Conservation (phyloP, 1,140 invertebrate species). For the Rhagoletis pomonella region DNA sequence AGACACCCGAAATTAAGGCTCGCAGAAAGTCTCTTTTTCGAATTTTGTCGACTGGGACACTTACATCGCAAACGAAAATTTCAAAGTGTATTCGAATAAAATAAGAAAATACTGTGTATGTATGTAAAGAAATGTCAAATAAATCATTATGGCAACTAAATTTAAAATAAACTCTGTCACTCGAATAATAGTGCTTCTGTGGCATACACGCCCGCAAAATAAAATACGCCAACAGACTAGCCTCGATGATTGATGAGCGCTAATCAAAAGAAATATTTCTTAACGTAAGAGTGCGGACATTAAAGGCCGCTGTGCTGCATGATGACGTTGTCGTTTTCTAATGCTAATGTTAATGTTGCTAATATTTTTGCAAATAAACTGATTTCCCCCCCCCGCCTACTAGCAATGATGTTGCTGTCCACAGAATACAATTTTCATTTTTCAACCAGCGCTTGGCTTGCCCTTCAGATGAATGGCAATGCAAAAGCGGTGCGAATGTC, state of each 20-base stretch:
- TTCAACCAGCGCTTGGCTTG: background rate
- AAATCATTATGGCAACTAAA: background rate
- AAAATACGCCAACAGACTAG: too few relatives aligned
- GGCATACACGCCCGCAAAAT: background rate
- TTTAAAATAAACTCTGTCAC: background rate
- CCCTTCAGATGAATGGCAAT: background rate
- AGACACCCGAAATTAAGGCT: too few relatives aligned
- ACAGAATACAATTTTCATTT: background rate
- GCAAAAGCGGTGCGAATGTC: constrained; percentile 4
- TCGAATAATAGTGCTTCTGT: background rate
- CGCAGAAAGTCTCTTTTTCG: too few relatives aligned
- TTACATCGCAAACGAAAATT: background rate
- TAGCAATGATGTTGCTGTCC: background rate
- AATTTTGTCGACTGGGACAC: too few relatives aligned
- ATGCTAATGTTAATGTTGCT: constrained; percentile 23
- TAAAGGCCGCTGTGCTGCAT: background rate
- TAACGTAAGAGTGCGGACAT: background rate
- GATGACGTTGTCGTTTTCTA: background rate
- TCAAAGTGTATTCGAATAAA: background rate
- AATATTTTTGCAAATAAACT: background rate
- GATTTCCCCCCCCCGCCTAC: background rate
- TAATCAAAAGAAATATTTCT: constrained; percentile 5
- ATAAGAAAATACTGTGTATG: background rate
- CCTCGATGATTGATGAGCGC: constrained; percentile 21
- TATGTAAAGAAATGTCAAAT: background rate